Percentiles rank a stretch among this genome's conserved stretches.
These are phyloP conservation scores for Theonella swinhoei DNA, from an alignment of 37 sponge, comb jelly and placozoan genomes.

Conservation along the genomic window DNA sequence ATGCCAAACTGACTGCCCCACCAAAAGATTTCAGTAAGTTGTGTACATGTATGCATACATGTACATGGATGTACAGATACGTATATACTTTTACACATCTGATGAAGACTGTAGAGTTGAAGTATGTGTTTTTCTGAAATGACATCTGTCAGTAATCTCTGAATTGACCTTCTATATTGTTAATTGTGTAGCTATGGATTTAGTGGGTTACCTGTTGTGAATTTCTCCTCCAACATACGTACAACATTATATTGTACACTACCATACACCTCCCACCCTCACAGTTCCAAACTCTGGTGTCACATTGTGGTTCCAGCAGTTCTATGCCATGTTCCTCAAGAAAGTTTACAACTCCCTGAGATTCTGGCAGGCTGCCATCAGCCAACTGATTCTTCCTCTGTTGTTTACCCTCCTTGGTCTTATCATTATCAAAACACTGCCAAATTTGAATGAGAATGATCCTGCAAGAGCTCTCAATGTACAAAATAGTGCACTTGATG, in stretches of 20 bases:
- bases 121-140: neutral
- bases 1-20: neutral
- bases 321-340: conserved; percentile 67
- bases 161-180: too few relatives aligned
- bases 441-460: conserved; percentile 4
- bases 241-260: neutral
- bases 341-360: conserved; percentile 81
- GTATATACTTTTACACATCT: neutral
- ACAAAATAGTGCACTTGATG: conserved; percentile 24
- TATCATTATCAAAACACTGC: conserved; percentile 23
- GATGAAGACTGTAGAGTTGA: too few relatives aligned
- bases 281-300: neutral
- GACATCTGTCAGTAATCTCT: neutral
- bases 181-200: neutral
- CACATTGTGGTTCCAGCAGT: neutral
- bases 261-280: neutral
- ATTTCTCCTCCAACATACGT: neutral
- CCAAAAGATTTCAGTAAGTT: neutral
- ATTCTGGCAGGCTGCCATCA: conserved; percentile 71
- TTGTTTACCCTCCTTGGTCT: conserved; percentile 79
- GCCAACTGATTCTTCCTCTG: conserved; percentile 87
- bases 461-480: conserved; percentile 23
- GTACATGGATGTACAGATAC: neutral
- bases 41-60: neutral
- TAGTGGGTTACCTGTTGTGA: neutral